phyloP scores from a whole-genome alignment of 2,113 vertebrate species.

The Bubalus kerabau region DNA sequence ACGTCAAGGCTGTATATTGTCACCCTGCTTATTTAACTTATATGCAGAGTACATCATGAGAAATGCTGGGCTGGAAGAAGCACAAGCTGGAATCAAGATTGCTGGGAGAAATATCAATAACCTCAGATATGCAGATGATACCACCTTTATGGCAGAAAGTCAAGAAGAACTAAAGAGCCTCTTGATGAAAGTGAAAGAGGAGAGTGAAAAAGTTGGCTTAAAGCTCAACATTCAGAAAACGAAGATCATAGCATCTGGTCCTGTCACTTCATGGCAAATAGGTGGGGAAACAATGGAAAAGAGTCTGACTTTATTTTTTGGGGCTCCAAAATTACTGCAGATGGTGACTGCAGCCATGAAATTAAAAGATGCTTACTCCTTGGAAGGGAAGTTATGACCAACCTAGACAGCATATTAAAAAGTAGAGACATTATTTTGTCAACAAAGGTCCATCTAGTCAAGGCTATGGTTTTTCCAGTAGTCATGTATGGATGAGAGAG shows the following conservation, averaged over 20 bases:
- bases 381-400: background rate
- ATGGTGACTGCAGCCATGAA: background rate
- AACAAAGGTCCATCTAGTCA: background rate
- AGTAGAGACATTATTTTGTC: background rate
- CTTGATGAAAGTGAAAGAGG: background rate
- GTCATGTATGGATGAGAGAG: background rate
- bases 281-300: background rate
- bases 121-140: background rate
- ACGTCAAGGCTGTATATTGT: background rate
- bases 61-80: background rate
- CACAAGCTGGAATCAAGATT: background rate
- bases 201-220: background rate
- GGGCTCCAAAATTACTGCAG: background rate
- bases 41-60: background rate
- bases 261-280: background rate
- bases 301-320: fast-evolving
- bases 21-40: background rate
- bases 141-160: background rate
- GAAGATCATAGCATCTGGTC: background rate
- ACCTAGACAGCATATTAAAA: background rate
- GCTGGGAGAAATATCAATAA: background rate
- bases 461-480: background rate
- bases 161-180: background rate
- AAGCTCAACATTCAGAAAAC: background rate
- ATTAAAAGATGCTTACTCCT: background rate